These are phyloP conservation scores for Argyrosomus japonicus DNA, from an alignment of 2,113 vertebrate genomes.

Conservation along the genomic window DNA sequence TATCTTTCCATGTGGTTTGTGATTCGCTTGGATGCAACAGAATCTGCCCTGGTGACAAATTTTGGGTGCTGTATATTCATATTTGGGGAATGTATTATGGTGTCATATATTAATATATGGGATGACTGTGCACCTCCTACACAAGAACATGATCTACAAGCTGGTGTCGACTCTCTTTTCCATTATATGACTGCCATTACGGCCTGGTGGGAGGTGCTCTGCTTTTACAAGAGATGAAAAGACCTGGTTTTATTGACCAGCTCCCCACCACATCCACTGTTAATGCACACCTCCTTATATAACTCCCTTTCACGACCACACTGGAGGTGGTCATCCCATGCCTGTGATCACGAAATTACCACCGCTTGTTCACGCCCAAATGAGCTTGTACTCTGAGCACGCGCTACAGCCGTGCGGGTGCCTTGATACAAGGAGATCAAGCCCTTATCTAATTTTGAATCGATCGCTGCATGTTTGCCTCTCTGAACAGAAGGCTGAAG, in stretches of 20 bases:
- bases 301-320: neutral
- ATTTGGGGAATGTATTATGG: neutral
- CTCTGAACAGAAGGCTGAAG: conserved; percentile 4
- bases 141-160: conserved; percentile 33
- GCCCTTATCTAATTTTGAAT: conserved; percentile 34
- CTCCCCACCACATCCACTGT: conserved; percentile 16
- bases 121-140: conserved; percentile 34
- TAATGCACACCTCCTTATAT: conserved; percentile 8
- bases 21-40: neutral
- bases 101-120: conserved; percentile 15
- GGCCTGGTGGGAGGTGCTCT: conserved; percentile 27
- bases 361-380: conserved; percentile 21
- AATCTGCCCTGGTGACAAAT: neutral
- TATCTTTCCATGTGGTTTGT: neutral
- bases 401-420: neutral
- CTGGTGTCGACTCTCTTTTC: conserved; percentile 19
- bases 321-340: conserved; percentile 11
- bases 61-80: conserved; percentile 10
- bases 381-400: conserved; percentile 14
- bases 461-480: conserved; percentile 11
- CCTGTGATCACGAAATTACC: conserved; percentile 33
- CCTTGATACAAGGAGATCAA: neutral
- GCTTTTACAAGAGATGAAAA: conserved; percentile 45
- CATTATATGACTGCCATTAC: conserved; percentile 17
- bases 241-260: conserved; percentile 29